Conservation (phyloP, 2,797 vertebrate species). For the Coluber constrictor region DNA sequence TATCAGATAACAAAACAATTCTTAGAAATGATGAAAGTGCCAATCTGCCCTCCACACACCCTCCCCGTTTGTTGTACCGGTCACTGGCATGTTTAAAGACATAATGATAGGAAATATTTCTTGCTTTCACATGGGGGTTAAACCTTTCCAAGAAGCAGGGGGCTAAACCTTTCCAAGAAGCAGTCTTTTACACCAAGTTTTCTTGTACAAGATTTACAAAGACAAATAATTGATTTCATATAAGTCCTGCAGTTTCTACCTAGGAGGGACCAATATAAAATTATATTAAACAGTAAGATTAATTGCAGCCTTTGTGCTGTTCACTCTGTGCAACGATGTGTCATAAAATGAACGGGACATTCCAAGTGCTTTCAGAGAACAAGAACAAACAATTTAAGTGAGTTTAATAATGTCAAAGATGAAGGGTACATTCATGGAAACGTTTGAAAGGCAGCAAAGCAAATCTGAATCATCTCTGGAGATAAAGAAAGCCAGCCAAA, state of each 20-base stretch:
- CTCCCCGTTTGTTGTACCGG: neutral
- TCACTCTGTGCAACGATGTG: neutral
- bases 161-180: neutral
- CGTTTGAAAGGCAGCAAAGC: neutral
- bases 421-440: neutral
- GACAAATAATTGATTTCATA: neutral
- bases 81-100: neutral
- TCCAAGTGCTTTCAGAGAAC: slow-evolving; percentile 11
- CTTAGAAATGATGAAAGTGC: neutral
- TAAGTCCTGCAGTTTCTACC: neutral
- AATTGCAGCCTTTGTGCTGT: neutral
- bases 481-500: neutral
- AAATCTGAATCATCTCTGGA: slow-evolving; percentile 27
- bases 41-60: neutral
- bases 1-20: neutral
- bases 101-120: neutral
- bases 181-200: neutral
- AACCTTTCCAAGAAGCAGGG: neutral
- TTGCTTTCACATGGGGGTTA: neutral
- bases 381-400: neutral
- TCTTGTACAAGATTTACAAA: neutral
- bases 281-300: neutral
- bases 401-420: neutral
- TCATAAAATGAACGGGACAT: neutral
- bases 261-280: neutral